Base-by-base conservation (phyloP, 1,140 invertebrate genomes). In the Camponotus floridanus region DNA sequence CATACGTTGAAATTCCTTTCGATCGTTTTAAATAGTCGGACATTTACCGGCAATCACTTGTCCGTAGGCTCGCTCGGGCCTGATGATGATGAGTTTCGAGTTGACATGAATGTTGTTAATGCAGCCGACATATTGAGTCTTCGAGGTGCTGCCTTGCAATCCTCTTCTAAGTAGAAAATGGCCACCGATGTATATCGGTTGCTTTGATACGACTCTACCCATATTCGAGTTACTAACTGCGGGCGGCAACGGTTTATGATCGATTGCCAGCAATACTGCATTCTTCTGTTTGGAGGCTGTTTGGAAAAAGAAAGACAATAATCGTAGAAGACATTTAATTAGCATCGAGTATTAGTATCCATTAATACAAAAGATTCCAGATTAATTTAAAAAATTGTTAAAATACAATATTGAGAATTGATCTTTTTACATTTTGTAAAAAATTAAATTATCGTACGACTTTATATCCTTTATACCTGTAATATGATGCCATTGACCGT, bases 401-500 rank as follows among this genome's bases (percentile, higher is more conserved):
- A 57, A 55, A 64, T 55, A 68, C 51, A 51, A 57, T 36, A 1
- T 33, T 11, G 42, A 26, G 6, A 71, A 8, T 18, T 51, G 3
- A 51, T 51, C 4, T 18, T 51, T 51, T 51, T 51, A 51, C 4
- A 42, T 0, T 15, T 6, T 26, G 15, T 74, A 57, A 21, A 51
- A 51, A 15, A 18, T 26, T 1, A 9, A 48, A 36, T 55, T 89
- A 0, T 93, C 92, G 42, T 42, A 57, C 59, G 9, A 45, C 39
- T 88, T 88, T 93, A 95, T 94, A 98, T 98, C 97, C 39, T 88
- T 88, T 93, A 95, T 94, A 98, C 98, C 97, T 96, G 97, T 95
- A 90, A 99, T 97, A 18, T 95, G 97, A 92, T 99, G 99, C 98
- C 99, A 99, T 42, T 98, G 96, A 48, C 99, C 99, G 95, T 99